Base-by-base conservation (phyloP, 2,888 invertebrate species). In the Steinernema carpocapsae region DNA sequence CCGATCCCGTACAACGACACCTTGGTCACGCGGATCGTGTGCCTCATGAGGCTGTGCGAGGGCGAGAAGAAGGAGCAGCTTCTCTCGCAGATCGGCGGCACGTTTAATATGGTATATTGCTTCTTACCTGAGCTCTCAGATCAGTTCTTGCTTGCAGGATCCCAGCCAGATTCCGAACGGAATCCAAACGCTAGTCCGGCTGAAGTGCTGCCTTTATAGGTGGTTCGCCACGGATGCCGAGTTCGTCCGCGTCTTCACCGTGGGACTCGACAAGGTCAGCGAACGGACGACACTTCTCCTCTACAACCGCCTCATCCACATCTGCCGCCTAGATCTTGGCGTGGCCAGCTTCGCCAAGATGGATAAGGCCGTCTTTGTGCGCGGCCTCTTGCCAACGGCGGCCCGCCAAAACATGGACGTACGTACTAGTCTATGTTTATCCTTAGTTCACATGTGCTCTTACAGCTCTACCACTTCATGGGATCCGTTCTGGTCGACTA, bases 1-100 rank as follows among this genome's bases (percentile, higher is more conserved):
- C 17, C 56, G 14, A 3, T 56, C 24, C 56, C 56, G 56, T 56
- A 56, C 56, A 56, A 56, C 14, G 56, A 56, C 26, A 26, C 22
- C 4, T 6, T 22, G 2, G 6, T 12, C 4, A 56, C 56, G 22
- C 2, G 56, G 26, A 56, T 24, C 22, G 56, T 56, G 26, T 22
- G 4, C 22, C 56, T 56, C 4, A 56, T 56, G 56, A 19, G 56
- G 24, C 4, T 3, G 17, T 56, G 56, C 56, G 4, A 24, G 56
- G 56, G 26, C 22, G 22, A 12, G 4, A 26, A 56, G 26, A 12
- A 26, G 12, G 24, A 56, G 3, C 3, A 56, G 56, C 56, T 56
- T 4, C 17, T 56, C 2, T 4, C 3, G 2, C 24, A 12, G 3
- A 26, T 56, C 56, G 22, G 14, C 22, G 4, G 22, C 14, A 2